Percentiles rank a stretch among this genome's conserved stretches.
Evolutionary conservation across 2,888 invertebrate genomes (phyloP).

Genomic region (Plagiodera versicolora): DNA sequence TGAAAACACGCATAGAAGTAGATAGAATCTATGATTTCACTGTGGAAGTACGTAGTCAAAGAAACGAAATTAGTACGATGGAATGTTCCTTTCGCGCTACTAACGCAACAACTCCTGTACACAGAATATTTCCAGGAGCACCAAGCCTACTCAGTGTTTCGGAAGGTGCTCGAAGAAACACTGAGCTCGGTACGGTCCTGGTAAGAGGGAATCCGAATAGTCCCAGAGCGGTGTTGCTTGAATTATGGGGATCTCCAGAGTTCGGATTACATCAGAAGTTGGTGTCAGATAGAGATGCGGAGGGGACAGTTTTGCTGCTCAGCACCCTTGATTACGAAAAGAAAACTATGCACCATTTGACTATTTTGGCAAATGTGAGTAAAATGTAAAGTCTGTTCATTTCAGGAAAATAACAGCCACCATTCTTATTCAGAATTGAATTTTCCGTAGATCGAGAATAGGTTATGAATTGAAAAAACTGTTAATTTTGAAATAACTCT

Average conservation of each 20-base stretch:
- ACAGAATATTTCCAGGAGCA: slow-evolving; percentile 80
- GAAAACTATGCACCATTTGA: slow-evolving; percentile 84
- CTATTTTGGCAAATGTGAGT: slow-evolving; percentile 86
- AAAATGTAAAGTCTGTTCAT: too few species aligned
- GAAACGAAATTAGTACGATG: slow-evolving; percentile 59
- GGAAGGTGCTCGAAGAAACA: slow-evolving; percentile 61
- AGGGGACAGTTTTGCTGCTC: slow-evolving; percentile 76
- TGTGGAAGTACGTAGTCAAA: slow-evolving; percentile 66
- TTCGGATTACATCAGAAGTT: slow-evolving; percentile 79
- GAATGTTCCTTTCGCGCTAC: slow-evolving; percentile 75
- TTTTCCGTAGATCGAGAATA: too few species aligned
- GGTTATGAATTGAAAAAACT: too few species aligned
- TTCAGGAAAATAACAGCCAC: too few species aligned
- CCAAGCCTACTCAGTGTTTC: slow-evolving; percentile 52
- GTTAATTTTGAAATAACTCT: too few species aligned
- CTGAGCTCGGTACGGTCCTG: slow-evolving; percentile 76
- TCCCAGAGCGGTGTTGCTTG: slow-evolving; percentile 55
- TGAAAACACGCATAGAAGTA: slow-evolving; percentile 74
- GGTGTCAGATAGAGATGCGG: slow-evolving; percentile 73
- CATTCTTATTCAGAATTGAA: too few species aligned
- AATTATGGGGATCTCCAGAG: slow-evolving; percentile 78
- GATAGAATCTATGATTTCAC: slow-evolving; percentile 85
- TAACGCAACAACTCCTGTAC: slow-evolving; percentile 80
- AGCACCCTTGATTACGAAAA: slow-evolving; percentile 86
- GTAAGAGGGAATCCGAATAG: slow-evolving; percentile 74